Conservation (phyloP, 2,888 invertebrate genomes). For the Conomelus anceps region DNA sequence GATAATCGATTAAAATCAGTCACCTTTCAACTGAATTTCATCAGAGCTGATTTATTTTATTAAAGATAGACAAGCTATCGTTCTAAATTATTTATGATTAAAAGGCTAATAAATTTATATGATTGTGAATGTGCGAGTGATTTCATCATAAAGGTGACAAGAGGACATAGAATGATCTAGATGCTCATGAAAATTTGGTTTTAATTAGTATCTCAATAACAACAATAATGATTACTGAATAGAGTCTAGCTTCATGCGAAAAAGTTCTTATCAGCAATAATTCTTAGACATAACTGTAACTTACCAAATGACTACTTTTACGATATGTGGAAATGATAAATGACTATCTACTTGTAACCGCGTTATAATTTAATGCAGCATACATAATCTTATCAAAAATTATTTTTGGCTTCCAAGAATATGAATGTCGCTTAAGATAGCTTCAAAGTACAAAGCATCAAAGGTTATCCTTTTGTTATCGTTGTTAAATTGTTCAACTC, state of each 20-base stretch:
- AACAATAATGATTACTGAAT: not conserved
- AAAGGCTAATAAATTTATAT: not conserved
- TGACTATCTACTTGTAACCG: not conserved
- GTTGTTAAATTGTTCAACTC: not conserved
- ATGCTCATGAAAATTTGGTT: not conserved
- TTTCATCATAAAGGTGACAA: not conserved
- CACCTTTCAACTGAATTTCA: too few species aligned
- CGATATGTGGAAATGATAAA: not conserved
- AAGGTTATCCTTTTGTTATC: not conserved
- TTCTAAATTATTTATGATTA: too few species aligned
- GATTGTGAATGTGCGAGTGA: not conserved
- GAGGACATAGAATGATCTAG: not conserved
- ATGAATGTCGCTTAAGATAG: not conserved
- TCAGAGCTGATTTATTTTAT: too few species aligned
- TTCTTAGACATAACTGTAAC: not conserved
- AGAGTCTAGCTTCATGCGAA: not conserved
- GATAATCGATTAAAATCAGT: too few species aligned
- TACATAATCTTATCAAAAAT: not conserved
- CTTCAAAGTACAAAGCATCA: not conserved
- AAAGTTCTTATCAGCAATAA: not conserved
- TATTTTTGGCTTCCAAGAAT: not conserved
- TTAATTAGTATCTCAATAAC: not conserved
- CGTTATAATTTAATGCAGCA: not conserved
- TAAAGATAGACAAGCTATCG: too few species aligned
- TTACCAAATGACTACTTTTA: not conserved